Conservation (phyloP, 2,797 vertebrate species). For the Zenarchopterus dispar region DNA sequence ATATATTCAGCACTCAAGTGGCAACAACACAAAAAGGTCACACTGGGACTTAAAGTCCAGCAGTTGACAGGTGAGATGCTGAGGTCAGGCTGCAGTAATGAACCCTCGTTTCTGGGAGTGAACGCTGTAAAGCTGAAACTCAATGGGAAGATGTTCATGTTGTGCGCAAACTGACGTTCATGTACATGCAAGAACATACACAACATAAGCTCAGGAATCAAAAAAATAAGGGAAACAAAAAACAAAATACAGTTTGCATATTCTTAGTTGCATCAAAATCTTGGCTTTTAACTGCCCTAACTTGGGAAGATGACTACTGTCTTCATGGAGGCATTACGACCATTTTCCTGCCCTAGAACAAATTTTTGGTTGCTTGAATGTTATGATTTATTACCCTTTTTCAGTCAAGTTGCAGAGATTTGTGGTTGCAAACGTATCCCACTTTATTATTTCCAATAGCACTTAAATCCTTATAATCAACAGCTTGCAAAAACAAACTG, state of each 20-base stretch:
- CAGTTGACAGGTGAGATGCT: conserved; percentile 51
- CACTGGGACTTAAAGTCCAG: conserved; percentile 51
- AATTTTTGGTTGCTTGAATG: no score
- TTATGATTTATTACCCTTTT: no score
- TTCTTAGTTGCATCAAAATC: conserved; percentile 35
- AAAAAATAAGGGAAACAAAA: conserved; percentile 1
- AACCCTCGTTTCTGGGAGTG: conserved; percentile 84
- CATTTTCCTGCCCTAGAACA: no score
- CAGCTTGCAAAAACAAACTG: no score
- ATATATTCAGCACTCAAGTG: conserved; percentile 20
- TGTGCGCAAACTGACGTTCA: conserved; percentile 1
- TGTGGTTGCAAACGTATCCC: no score
- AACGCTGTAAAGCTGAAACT: conserved; percentile 53
- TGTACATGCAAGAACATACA: conserved; percentile 43
- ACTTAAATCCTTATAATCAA: no score
- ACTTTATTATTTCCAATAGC: no score
- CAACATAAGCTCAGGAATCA: no score
- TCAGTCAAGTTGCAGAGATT: no score
- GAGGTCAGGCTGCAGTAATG: conserved; percentile 86
- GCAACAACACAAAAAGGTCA: conserved; percentile 51
- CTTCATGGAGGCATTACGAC: not conserved
- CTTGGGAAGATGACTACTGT: conserved; percentile 29
- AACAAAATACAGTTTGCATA: not conserved
- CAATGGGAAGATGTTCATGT: conserved; percentile 25
- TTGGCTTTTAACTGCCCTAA: conserved; percentile 17